Percentiles rank a stretch among this genome's conserved stretches.
phyloP scores from a whole-genome alignment of 1,140 invertebrate genomes.

The Eumaeus atala region DNA sequence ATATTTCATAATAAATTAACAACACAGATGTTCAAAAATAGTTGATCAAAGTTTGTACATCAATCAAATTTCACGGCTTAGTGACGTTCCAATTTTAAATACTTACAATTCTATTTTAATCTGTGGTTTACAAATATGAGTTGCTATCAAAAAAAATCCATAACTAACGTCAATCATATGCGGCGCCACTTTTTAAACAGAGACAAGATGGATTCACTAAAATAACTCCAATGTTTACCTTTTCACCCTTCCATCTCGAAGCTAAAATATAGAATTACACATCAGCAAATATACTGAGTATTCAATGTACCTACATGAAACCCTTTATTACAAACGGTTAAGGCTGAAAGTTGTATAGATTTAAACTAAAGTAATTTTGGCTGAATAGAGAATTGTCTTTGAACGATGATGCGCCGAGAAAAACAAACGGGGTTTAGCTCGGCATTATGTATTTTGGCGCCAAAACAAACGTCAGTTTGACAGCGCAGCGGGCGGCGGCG shows the following conservation, averaged over 20 bases:
- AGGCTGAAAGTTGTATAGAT: constrained; percentile 32
- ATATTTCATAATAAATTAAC: too few species aligned
- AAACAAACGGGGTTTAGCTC: constrained; percentile 63
- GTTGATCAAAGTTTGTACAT: too few species aligned
- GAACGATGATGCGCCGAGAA: constrained; percentile 65
- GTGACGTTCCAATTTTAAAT: constrained; percentile 2
- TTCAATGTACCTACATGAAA: constrained; percentile 18
- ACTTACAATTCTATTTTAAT: constrained; percentile 21
- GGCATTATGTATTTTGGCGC: constrained; percentile 71
- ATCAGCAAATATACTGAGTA: constrained; percentile 38
- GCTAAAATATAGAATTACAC: constrained; percentile 70
- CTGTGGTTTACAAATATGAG: constrained; percentile 23
- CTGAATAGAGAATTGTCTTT: constrained; percentile 40
- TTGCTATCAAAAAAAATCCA: constrained; percentile 39
- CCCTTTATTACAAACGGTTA: constrained; percentile 29
- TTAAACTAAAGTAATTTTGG: constrained; percentile 28
- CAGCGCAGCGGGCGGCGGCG: constrained; percentile 69
- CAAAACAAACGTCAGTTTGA: constrained; percentile 69
- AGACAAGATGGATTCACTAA: constrained; percentile 66
- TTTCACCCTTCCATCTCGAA: constrained; percentile 67
- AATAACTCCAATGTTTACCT: constrained; percentile 68
- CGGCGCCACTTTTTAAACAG: constrained; percentile 67
- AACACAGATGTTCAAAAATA: too few species aligned
- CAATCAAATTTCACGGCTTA: not conserved
- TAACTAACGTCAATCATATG: constrained; percentile 54